phyloP scores from a whole-genome alignment of 2,888 invertebrate species.

The Tolmerus cingulatus region DNA sequence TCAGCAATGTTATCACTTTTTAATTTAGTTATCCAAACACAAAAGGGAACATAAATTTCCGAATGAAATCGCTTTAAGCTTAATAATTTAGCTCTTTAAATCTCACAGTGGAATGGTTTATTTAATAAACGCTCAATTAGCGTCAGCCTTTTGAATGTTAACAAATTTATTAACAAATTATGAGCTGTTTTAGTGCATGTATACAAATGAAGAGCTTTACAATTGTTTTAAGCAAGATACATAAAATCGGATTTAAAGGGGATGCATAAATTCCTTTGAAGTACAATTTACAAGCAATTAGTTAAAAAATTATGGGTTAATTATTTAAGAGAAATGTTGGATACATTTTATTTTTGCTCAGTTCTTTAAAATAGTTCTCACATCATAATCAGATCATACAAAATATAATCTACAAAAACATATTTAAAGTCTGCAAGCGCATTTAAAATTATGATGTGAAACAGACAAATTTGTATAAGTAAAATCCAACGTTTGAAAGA shows the following conservation, averaged over 20 bases:
- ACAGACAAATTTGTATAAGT: too few relatives aligned
- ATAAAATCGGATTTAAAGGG: neutral
- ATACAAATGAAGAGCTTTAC: neutral
- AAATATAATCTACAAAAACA: too few relatives aligned
- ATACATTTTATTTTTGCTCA: neutral
- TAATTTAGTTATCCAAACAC: neutral
- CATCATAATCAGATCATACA: too few relatives aligned
- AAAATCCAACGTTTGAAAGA: too few relatives aligned
- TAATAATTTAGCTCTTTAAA: neutral
- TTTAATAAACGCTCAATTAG: neutral
- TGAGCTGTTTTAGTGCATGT: neutral
- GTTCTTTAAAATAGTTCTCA: neutral
- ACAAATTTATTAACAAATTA: neutral
- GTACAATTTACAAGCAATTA: neutral
- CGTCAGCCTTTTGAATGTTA: neutral
- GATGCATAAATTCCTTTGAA: neutral
- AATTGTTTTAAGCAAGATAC: neutral
- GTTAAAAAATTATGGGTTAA: neutral
- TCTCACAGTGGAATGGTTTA: neutral
- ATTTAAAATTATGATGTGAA: too few relatives aligned
- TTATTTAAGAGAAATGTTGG: neutral
- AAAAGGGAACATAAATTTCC: neutral
- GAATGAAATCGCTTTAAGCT: neutral
- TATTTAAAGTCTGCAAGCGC: too few relatives aligned
- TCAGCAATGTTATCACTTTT: neutral